phyloP scores from a whole-genome alignment of 2,113 vertebrate genomes.

The Clarias batrachus region DNA sequence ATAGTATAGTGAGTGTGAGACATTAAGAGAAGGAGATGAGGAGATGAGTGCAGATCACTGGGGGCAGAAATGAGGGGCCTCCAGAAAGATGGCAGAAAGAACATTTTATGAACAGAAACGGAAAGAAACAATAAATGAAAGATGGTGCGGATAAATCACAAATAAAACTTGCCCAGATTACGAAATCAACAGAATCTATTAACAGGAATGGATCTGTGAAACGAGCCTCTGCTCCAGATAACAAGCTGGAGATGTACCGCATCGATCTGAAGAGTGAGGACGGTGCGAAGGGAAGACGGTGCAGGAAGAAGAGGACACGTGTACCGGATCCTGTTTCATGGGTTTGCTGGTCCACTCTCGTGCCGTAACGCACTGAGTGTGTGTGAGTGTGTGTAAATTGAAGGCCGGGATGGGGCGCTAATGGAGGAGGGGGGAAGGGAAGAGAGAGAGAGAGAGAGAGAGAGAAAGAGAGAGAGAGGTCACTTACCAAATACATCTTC shows the following conservation, averaged over 20 bases:
- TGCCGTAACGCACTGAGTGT: constrained; percentile 28
- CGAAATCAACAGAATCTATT: too few species aligned
- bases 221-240: not conserved
- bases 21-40: too few species aligned
- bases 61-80: too few species aligned
- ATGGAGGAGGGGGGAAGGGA: constrained; percentile 48
- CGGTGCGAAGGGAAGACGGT: not conserved
- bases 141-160: too few species aligned
- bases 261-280: not conserved
- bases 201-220: not conserved
- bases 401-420: constrained; percentile 32
- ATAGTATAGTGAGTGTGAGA: too few species aligned
- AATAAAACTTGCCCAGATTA: not conserved
- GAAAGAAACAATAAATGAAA: too few species aligned
- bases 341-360: constrained; percentile 20
- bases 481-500: constrained; percentile 56
- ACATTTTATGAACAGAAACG: too few species aligned
- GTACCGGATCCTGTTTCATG: constrained; percentile 29
- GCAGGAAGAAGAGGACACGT: not conserved
- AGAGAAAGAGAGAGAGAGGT: not conserved
- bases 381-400: constrained; percentile 40
- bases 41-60: too few species aligned
- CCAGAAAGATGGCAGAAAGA: too few species aligned
- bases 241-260: not conserved
- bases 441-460: constrained; percentile 6